A percentile compares a stretch with the other conserved stretches of the same genome.
Conservation (phyloP, 2,797 vertebrate species). For the Hemibagrus guttatus region DNA sequence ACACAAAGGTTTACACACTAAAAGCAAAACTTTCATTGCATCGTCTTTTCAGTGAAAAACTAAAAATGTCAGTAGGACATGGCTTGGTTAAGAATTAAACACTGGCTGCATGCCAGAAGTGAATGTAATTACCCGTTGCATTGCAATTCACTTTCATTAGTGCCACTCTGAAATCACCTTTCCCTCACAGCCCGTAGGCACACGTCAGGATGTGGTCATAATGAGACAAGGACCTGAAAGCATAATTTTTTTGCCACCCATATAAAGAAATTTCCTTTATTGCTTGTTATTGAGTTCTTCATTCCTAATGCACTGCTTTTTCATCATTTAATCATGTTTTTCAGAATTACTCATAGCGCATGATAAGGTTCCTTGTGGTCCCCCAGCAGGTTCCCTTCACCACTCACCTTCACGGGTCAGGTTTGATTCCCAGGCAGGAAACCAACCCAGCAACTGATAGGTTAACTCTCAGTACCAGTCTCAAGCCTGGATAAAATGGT, state of each 20-base stretch:
- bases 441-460: too few relatives aligned
- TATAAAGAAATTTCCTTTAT: background rate
- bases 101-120: background rate
- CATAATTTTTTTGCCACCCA: background rate
- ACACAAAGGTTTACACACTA: background rate
- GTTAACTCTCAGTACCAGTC: too few relatives aligned
- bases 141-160: background rate
- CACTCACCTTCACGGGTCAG: too few relatives aligned
- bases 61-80: background rate
- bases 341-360: background rate
- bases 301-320: too few relatives aligned
- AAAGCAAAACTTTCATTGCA: background rate
- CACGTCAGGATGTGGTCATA: background rate
- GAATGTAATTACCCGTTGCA: background rate
- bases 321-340: background rate
- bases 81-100: background rate
- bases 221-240: background rate
- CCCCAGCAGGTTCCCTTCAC: too few relatives aligned
- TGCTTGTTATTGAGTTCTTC: background rate
- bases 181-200: background rate
- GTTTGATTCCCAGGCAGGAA: too few relatives aligned
- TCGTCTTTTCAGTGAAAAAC: too few relatives aligned
- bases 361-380: too few relatives aligned
- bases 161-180: background rate
- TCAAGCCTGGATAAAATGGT: too few relatives aligned